Percentiles rank a stretch among this genome's conserved stretches.
Evolutionary conservation across 1,140 invertebrate species (phyloP).

Genomic region (Papilio aristodemus): DNA sequence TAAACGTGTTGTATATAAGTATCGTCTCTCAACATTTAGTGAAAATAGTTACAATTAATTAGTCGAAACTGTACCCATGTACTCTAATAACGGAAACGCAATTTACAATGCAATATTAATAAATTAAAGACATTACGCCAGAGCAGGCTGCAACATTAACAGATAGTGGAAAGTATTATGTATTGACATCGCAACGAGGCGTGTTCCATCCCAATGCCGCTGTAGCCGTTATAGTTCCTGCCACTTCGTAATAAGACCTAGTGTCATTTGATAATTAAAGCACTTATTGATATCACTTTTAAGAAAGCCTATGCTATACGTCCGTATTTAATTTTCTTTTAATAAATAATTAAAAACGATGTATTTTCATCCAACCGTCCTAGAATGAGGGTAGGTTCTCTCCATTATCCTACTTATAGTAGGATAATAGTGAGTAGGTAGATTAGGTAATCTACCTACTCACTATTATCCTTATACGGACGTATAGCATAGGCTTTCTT

Average conservation of each 20-base stretch:
- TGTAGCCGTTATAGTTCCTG: too few relatives aligned
- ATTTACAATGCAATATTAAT: constrained; percentile 48
- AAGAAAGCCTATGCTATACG: neutral
- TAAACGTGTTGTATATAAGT: too few relatives aligned
- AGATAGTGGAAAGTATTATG: constrained; percentile 57
- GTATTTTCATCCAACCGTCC: too few relatives aligned
- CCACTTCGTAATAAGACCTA: neutral
- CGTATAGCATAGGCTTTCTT: neutral
- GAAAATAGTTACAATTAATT: neutral
- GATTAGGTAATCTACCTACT: too few relatives aligned
- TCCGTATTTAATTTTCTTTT: neutral
- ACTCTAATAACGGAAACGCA: constrained; percentile 32
- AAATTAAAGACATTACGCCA: constrained; percentile 53
- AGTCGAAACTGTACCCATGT: neutral
- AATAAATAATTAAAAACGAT: too few relatives aligned
- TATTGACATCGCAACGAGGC: constrained; percentile 40
- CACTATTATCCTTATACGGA: too few relatives aligned
- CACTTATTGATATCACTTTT: neutral
- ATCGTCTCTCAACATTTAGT: neutral
- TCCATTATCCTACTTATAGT: too few relatives aligned
- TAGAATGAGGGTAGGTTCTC: too few relatives aligned
- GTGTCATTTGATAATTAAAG: neutral
- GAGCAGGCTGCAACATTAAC: constrained; percentile 48
- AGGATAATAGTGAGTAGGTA: too few relatives aligned
- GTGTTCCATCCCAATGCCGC: constrained; percentile 36